These are phyloP conservation scores for Phenganax marumi DNA, from an alignment of 92 coral and sea anemone species.

Conservation along the genomic window DNA sequence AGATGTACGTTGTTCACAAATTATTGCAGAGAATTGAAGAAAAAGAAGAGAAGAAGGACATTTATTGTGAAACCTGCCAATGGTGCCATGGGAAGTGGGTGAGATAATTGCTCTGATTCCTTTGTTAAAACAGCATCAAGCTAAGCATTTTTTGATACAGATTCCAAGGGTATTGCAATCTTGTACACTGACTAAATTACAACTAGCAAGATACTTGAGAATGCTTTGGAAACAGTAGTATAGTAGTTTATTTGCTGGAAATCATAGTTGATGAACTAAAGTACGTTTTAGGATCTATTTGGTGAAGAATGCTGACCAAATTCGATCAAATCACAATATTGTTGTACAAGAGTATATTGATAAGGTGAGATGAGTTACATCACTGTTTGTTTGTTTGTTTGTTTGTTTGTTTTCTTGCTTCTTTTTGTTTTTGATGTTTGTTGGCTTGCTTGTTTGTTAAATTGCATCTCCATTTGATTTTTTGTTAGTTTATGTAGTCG, in stretches of 20 bases:
- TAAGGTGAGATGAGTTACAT: constrained; percentile 49
- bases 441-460: not conserved
- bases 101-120: not conserved
- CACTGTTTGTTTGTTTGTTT: too few species aligned
- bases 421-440: not conserved
- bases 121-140: not conserved
- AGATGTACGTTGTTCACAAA: constrained; percentile 84
- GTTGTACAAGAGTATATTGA: constrained; percentile 93
- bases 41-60: constrained; percentile 71
- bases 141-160: too few species aligned
- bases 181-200: too few species aligned
- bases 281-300: constrained; percentile 66
- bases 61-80: constrained; percentile 93
- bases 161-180: too few species aligned
- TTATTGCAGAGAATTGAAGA: constrained; percentile 91
- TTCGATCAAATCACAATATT: constrained; percentile 87
- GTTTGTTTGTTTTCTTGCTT: not conserved
- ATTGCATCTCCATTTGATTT: not conserved
- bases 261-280: not conserved
- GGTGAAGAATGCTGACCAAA: constrained; percentile 77
- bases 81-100: constrained; percentile 99
- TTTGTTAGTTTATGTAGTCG: not conserved
- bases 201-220: too few species aligned
- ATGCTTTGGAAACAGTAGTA: not conserved
- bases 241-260: not conserved